Percentiles rank a stretch among this genome's conserved stretches.
Evolutionary conservation across 2,113 vertebrate genomes (phyloP).

Genomic region (Carassius auratus): DNA sequence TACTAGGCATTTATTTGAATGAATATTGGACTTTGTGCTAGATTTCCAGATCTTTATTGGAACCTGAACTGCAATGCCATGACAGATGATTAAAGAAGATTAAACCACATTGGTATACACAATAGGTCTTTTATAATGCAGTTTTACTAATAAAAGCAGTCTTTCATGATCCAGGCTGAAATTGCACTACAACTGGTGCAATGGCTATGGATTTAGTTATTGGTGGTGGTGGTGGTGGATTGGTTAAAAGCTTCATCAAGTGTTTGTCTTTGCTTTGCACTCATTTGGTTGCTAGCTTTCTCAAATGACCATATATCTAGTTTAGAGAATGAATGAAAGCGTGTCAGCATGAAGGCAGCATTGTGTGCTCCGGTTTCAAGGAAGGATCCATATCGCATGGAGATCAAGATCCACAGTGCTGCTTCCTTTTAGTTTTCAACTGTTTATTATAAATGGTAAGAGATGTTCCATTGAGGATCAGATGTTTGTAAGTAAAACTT

Average conservation of each 20-base stretch:
- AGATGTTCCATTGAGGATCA: slow-evolving; percentile 1
- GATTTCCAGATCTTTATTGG: neutral
- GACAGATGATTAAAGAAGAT: slow-evolving; percentile 20
- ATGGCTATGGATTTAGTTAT: neutral
- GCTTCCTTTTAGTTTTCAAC: slow-evolving; percentile 25
- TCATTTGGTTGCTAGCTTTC: neutral
- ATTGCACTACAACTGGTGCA: neutral
- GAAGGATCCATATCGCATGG: neutral
- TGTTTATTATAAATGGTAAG: slow-evolving; percentile 11
- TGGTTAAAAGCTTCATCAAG: slow-evolving; percentile 1
- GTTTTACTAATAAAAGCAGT: slow-evolving; percentile 9
- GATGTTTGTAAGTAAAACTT: slow-evolving; percentile 34
- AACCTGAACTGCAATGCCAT: slow-evolving; percentile 17
- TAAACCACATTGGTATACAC: slow-evolving; percentile 12
- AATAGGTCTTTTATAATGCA: slow-evolving; percentile 6
- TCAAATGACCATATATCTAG: neutral
- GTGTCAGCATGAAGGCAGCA: neutral
- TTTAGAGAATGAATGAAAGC: neutral
- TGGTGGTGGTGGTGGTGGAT: neutral
- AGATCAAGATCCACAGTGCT: neutral
- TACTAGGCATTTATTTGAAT: slow-evolving; percentile 15
- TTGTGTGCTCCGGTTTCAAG: slow-evolving; percentile 11
- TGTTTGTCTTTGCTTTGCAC: neutral
- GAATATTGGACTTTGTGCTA: neutral
- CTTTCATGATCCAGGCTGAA: neutral